A percentile compares a stretch with the other conserved stretches of the same genome.
phyloP scores from a whole-genome alignment of 2,113 vertebrate species.

The Etia nguti region DNA sequence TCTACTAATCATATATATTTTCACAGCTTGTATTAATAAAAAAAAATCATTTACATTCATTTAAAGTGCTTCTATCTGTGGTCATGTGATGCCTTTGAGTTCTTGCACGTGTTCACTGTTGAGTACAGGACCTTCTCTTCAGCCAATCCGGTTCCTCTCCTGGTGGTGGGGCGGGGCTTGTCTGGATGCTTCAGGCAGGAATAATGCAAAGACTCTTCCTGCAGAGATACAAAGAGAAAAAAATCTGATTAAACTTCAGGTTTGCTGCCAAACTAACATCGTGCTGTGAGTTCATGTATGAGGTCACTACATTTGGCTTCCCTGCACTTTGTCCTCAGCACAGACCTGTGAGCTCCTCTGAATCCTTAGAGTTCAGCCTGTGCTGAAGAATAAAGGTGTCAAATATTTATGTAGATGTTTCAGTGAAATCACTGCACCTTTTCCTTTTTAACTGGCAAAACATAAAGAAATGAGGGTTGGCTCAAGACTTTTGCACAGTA shows the following conservation, averaged over 20 bases:
- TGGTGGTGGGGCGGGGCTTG: background rate
- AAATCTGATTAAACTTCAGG: background rate
- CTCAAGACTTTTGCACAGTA: background rate
- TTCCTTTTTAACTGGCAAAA: rapidly evolving
- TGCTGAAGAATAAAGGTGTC: background rate
- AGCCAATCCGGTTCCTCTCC: background rate
- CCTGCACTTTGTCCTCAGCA: background rate
- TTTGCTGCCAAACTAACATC: background rate
- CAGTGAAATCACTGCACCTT: background rate
- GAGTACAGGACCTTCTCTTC: constrained; percentile 36
- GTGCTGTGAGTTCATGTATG: background rate
- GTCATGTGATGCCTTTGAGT: background rate
- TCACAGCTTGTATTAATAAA: background rate
- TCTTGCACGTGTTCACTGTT: background rate
- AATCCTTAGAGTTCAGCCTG: background rate
- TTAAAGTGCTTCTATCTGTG: background rate
- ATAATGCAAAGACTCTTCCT: constrained; percentile 45
- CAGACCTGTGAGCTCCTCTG: background rate
- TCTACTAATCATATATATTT: background rate
- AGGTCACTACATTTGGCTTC: background rate
- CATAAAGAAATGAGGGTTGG: background rate
- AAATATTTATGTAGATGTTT: background rate
- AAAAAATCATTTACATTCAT: rapidly evolving
- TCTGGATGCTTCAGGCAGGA: constrained; percentile 35
- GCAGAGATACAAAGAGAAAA: background rate